These are phyloP conservation scores for Acrocyrtus sp. DNA, from an alignment of 2,888 invertebrate species.

Conservation along the genomic window DNA sequence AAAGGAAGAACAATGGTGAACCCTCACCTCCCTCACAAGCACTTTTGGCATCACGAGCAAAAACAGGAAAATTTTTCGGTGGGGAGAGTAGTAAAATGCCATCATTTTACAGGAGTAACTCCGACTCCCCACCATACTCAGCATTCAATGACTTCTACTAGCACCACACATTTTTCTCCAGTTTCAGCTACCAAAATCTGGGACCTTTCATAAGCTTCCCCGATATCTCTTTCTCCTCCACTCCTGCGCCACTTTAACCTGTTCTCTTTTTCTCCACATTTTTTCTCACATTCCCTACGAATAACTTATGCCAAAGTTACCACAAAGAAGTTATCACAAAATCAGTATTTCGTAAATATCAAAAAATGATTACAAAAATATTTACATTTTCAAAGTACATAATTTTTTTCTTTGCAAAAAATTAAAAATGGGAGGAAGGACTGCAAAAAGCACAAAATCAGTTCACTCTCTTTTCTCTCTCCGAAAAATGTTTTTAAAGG, in stretches of 20 bases:
- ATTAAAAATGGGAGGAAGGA: neutral
- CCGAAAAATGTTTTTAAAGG: neutral
- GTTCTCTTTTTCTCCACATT: too few species aligned
- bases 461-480: too few species aligned
- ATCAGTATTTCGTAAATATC: too few species aligned
- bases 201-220: neutral
- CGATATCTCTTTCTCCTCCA: neutral
- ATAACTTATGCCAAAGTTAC: too few species aligned
- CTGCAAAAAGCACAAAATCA: neutral
- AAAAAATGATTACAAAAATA: too few species aligned
- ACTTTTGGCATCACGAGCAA: slow-evolving; percentile 22
- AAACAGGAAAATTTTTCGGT: slow-evolving; percentile 21
- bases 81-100: slow-evolving; percentile 9
- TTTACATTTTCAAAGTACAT: too few species aligned
- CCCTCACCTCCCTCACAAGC: too few species aligned
- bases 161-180: too few species aligned
- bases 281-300: too few species aligned
- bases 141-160: neutral
- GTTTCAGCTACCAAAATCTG: neutral
- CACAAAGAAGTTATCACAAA: too few species aligned
- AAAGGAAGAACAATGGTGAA: too few species aligned
- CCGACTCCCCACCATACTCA: neutral
- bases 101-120: neutral
- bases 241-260: neutral
- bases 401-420: neutral